Evolutionary conservation across 2,113 vertebrate genomes (phyloP), one percentile per base, ranked within the genome.

Genomic region (Chaetops frenatus): DNA sequence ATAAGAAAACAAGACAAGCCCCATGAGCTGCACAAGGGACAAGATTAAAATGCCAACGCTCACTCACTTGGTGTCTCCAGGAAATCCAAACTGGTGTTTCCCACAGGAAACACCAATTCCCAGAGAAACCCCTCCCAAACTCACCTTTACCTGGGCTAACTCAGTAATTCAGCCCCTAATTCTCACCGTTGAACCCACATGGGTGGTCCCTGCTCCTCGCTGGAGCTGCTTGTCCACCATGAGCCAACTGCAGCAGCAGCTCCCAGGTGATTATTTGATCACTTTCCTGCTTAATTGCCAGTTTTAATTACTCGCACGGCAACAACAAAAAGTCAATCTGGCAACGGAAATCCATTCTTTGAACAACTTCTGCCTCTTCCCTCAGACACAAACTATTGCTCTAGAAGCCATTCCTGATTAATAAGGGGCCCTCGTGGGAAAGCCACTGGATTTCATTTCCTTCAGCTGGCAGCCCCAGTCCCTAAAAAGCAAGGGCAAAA

Each of bases 361-460:
- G 89, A 96, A 81, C 93, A 96, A 94, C 81, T 95, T 42, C 87
- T 83, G 74, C 50, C 90, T 92, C 94, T 93, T 81, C 88, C 66
- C 88, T 91, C 38, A 28, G 79, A 90, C 17, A 56, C 95, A 74
- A 95, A 87, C 89, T 94, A 95, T 51, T 94, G 88, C 93, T 91
- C 23, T 28, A 22, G 60, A 90, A 97, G 92, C 94, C 85, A 72
- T 94, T 94, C 91, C 94, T 73, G 56, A 96, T 96, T 76, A 96
- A 96, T 9, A 76, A n/a, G 86, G 81, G 77, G 83, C 78, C 83
- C 96, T 94, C 73, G 8, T 12, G 95, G 97, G 96, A 97, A 95
- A 96, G 95, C 76, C 95, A 82, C 95, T 88, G 86, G 94, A 81
- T 96, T 96, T 92, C 56, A 58, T 92, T 96, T 96, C 84, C 93